Base-by-base conservation (phyloP, 2,113 vertebrate genomes). In the Beaufortia kweichowensis region DNA sequence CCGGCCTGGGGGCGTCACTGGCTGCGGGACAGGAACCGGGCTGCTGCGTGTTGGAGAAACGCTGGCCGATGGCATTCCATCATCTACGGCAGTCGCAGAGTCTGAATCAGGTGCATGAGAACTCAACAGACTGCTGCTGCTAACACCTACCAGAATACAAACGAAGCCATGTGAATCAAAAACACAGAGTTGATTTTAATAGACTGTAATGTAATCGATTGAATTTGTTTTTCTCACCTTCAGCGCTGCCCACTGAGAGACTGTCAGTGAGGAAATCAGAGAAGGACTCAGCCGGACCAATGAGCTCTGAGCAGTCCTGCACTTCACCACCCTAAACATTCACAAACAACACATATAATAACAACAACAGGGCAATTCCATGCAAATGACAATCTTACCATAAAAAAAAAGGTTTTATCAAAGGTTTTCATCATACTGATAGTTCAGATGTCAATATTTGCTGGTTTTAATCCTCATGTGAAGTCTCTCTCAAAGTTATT, bases 51-150 rank as follows among this genome's bases (percentile, higher is more conserved):
- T 93, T 84, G 97, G 96, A 86, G 97, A 98, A 83, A 89, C 91
- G 74, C 94, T 91, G 82, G 91, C 93, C 86, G 96, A 99, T 93
- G 96, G 95, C 96, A 97, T 97, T 92, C 97, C 97, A 98, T 99
- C 95, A 65, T 98, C 96, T 75, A 94, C 60, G 72, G 93, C 95
- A 0, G 93, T 88, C 74, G 5, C 48, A 85, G 95, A 96, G 86
- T 98, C 96, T 68, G 89, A 87, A 77, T 98, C 96, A 0, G 96
- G 90, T 53, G 91, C 92, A 79, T 96, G 87, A 75, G 94, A 98
- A 76, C 93, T 87, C 87, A 96, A 83, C 86, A 98, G 95, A 0
- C 96, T 95, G 85, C 96, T 95, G 82, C 95, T 96, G 84, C 95
- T 96, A 63, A 92, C 92, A 61, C 95, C 96, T 98, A 80, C 17